Evolutionary conservation across 2,888 invertebrate genomes (phyloP), one percentile per base, ranked within the genome.

Genomic region (Troilus luridus): DNA sequence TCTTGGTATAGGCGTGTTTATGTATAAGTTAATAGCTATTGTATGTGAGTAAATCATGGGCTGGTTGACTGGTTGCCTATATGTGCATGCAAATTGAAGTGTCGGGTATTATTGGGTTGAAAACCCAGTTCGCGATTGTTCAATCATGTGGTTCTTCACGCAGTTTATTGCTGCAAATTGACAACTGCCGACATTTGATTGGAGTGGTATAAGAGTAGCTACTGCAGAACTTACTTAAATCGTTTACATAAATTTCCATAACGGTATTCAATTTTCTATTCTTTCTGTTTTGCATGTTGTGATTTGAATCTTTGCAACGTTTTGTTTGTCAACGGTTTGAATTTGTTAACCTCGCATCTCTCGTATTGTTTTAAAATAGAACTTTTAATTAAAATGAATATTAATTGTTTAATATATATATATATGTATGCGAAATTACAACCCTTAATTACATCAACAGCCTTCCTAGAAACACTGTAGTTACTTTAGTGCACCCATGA

Each of bases 171-270:
- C n/a, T 85, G 85, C 85, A 56, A 85, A 85, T 85, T 85, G 85
- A 85, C 85, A 85, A 85, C 85, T n/a, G 56, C n/a, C 41, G 27
- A 58, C 85, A 58, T 85, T 85, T 85, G 85, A 85, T 85, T 85
- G 54, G 56, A 14, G n/a, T 3, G 12, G 85, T 58, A 56, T 85
- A 85, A 85, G 85, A 85, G 85, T n/a, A 85, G 56, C 85, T 56
- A 85, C 85, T 85, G n/a, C 85, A 85, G 56, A 85, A 85, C 85
- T 85, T 85, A 85, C 85, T 85, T 85, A 85, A 85, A 85, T 85
- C 85, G 85, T 85, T 85, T 85, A 85, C 85, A 85, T 85, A 85
- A 85, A 85, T 85, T 85, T 85, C 85, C 85, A 85, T 85, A 85
- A 85, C 85, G 85, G 56, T 54, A 41, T 85, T 58, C 56, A 85